These are phyloP conservation scores for Amazona finschi DNA, from an alignment of 2,797 vertebrate species.

Conservation along the genomic window DNA sequence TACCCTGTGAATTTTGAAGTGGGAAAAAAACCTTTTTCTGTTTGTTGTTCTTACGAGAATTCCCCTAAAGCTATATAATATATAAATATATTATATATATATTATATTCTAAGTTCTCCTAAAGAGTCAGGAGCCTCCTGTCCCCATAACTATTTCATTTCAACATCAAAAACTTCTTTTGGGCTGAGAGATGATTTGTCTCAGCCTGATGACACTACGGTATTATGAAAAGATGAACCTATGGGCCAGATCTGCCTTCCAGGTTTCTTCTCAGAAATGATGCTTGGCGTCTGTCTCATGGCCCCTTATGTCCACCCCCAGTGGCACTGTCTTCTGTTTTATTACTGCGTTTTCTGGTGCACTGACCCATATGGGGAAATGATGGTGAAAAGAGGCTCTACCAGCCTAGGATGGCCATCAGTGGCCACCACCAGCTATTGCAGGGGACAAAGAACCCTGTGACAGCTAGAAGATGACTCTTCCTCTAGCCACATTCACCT, in stretches of 20 bases:
- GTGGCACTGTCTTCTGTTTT: not conserved
- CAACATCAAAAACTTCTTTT: not conserved
- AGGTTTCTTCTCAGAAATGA: not conserved
- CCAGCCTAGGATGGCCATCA: not conserved
- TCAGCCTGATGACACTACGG: not conserved
- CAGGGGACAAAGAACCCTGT: not conserved
- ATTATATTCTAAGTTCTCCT: not conserved
- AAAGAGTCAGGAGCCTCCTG: not conserved
- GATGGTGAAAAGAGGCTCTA: not conserved
- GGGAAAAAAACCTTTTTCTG: not conserved
- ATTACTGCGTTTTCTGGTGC: not conserved
- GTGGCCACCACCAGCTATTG: not conserved
- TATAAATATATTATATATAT: not conserved
- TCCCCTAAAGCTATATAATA: not conserved
- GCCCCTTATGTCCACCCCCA: not conserved
- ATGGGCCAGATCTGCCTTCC: not conserved
- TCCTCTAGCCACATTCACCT: accelerated
- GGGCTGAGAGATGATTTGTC: not conserved
- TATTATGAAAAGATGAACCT: not conserved
- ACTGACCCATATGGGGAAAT: not conserved
- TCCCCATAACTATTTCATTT: not conserved
- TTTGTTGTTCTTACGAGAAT: not conserved
- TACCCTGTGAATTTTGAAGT: not conserved
- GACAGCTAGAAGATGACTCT: not conserved
- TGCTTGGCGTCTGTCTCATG: not conserved